Conservation (phyloP, 2,888 invertebrate genomes). For the Adelphocoris suturalis region DNA sequence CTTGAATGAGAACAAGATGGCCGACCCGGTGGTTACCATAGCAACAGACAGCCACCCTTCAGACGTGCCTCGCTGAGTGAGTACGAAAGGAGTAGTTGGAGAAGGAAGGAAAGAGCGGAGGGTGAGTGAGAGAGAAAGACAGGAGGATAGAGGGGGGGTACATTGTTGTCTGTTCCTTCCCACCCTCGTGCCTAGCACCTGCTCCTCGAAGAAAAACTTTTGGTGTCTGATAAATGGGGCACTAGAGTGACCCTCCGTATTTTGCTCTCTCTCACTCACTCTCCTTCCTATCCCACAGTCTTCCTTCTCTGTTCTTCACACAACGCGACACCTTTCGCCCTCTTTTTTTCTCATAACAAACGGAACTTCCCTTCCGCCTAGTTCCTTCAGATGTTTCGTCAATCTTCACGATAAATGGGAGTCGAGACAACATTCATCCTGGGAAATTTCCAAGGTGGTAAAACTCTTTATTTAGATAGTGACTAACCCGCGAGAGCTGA, state of each 20-base stretch:
- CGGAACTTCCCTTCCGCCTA: not conserved
- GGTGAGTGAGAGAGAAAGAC: not conserved
- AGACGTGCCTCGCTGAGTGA: conserved; percentile 2
- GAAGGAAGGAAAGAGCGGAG: not conserved
- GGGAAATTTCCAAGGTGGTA: no score
- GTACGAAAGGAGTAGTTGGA: conserved; percentile 46
- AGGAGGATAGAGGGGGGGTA: not conserved
- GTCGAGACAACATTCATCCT: no score
- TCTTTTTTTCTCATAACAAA: not conserved
- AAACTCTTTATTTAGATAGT: no score
- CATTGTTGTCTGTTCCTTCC: conserved; percentile 2
- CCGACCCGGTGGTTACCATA: conserved; percentile 59
- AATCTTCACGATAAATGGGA: no score
- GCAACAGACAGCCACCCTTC: conserved; percentile 61
- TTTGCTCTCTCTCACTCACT: not conserved
- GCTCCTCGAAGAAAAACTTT: conserved; percentile 29
- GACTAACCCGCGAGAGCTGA: no score
- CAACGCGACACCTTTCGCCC: not conserved
- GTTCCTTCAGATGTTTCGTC: no score
- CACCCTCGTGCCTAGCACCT: conserved; percentile 23
- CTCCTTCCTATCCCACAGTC: not conserved
- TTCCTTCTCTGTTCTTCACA: not conserved
- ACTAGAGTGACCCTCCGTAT: conserved; percentile 33
- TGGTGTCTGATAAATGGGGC: conserved; percentile 53
- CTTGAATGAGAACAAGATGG: conserved; percentile 67